These are phyloP conservation scores for Phylloscopus whistleri DNA, from an alignment of 2,113 vertebrate species.

Conservation along the genomic window DNA sequence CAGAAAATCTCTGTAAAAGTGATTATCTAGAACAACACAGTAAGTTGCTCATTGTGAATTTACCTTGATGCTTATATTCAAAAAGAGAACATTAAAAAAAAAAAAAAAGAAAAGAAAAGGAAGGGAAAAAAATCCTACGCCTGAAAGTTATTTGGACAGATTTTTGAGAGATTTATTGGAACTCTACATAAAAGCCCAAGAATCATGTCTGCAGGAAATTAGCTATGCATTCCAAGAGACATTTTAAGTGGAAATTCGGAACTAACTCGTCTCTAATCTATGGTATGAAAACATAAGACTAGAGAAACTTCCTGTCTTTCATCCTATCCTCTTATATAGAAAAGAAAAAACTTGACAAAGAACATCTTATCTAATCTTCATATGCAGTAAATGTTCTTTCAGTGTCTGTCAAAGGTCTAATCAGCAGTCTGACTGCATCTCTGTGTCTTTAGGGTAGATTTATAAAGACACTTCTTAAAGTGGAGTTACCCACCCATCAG, in stretches of 20 bases:
- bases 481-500: background rate
- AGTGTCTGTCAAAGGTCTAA: background rate
- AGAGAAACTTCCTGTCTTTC: conserved; percentile 37
- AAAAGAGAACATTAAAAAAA: background rate
- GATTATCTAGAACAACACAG: background rate
- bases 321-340: background rate
- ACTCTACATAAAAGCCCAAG: conserved; percentile 41
- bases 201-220: conserved; percentile 68
- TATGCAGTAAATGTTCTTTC: background rate
- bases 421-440: background rate
- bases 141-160: conserved; percentile 30
- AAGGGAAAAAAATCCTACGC: background rate
- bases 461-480: background rate
- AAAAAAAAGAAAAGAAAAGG: background rate
- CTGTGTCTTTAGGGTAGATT: background rate
- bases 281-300: background rate
- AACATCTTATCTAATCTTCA: conserved; percentile 29
- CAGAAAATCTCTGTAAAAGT: background rate
- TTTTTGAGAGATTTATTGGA: conserved; percentile 52
- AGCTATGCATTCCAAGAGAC: conserved; percentile 61
- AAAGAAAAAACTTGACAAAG: conserved; percentile 19
- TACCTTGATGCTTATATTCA: background rate
- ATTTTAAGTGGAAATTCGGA: conserved; percentile 46
- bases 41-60: background rate
- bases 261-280: conserved; percentile 40